phyloP scores from a whole-genome alignment of 2,113 vertebrate species.

The Gopherus flavomarginatus region DNA sequence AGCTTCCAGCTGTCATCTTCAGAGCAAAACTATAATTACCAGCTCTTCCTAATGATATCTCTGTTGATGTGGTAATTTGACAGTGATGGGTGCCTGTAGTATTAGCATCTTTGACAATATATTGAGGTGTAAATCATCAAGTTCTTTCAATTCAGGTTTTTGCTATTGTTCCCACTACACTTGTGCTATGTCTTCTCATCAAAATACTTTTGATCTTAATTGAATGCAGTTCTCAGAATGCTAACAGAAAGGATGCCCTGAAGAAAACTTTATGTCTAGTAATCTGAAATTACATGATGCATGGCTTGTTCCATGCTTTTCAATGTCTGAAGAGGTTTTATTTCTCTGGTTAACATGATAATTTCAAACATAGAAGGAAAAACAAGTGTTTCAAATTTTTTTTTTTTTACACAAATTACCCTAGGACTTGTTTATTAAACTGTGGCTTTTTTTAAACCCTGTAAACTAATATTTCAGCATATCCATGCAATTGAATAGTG shows the following conservation, averaged over 20 bases:
- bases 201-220: background rate
- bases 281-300: background rate
- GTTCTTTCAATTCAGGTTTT: background rate
- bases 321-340: background rate
- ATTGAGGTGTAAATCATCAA: background rate
- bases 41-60: background rate
- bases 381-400: background rate
- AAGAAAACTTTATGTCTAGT: background rate
- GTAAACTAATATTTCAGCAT: background rate
- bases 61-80: background rate
- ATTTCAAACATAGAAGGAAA: background rate
- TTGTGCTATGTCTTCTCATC: background rate
- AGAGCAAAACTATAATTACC: background rate
- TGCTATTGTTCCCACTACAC: background rate
- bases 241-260: background rate
- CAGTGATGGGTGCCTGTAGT: background rate
- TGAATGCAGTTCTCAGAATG: background rate
- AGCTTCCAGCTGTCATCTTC: background rate
- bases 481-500: background rate
- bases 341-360: background rate
- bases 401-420: background rate
- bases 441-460: background rate
- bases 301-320: background rate
- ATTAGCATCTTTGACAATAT: background rate
- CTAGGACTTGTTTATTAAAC: background rate